Percentiles rank a stretch among this genome's conserved stretches.
These are phyloP conservation scores for Tenthredo livida DNA, from an alignment of 2,888 invertebrate genomes.

Conservation along the genomic window DNA sequence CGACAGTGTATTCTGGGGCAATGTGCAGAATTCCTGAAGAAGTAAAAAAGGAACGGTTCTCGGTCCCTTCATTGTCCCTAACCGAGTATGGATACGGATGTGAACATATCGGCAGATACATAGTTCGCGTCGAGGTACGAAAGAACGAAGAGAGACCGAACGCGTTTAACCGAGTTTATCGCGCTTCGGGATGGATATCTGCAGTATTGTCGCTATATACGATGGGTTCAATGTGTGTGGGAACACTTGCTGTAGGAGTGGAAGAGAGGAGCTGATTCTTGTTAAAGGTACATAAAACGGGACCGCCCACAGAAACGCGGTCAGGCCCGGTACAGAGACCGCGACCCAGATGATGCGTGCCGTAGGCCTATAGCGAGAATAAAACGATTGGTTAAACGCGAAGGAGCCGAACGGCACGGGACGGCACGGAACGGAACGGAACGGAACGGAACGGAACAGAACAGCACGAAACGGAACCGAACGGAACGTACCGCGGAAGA, in stretches of 20 bases:
- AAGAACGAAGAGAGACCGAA: neutral
- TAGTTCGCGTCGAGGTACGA: neutral
- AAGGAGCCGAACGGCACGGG: neutral
- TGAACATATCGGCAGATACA: too few species aligned
- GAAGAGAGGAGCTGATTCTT: slow-evolving; percentile 61
- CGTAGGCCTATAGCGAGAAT: slow-evolving; percentile 19
- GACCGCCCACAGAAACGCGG: slow-evolving; percentile 60
- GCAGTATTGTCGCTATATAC: neutral
- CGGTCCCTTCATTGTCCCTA: neutral
- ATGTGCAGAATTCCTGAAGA: slow-evolving; percentile 44
- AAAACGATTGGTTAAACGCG: slow-evolving; percentile 25
- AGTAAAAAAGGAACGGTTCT: neutral
- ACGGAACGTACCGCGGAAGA: slow-evolving; percentile 3
- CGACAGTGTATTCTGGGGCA: slow-evolving; percentile 25
- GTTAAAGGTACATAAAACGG: slow-evolving; percentile 62
- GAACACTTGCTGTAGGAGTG: slow-evolving; percentile 54
- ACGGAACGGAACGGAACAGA: neutral
- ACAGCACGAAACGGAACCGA: neutral
- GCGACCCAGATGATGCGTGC: slow-evolving; percentile 54
- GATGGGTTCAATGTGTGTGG: neutral
- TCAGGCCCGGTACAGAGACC: slow-evolving; percentile 43
- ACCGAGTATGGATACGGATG: neutral
- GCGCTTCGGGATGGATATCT: neutral
- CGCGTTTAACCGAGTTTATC: slow-evolving; percentile 16
- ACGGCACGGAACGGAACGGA: neutral